These are phyloP conservation scores for Geococcyx californianus DNA, from an alignment of 2,113 vertebrate genomes.

Conservation along the genomic window DNA sequence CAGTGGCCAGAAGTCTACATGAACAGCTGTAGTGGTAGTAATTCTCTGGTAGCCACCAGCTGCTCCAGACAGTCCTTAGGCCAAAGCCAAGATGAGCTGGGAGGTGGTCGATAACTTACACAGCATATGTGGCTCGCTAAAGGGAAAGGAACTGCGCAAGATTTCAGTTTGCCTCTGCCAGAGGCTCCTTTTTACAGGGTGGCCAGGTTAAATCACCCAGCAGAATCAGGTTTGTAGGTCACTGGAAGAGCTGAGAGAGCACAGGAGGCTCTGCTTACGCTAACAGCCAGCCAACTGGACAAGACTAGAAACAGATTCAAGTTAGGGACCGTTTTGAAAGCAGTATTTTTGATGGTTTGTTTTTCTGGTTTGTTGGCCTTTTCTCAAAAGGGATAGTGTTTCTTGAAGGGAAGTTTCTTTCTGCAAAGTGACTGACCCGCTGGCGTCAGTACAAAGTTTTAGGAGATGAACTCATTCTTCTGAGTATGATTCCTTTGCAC, in stretches of 20 bases:
- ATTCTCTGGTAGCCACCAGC: background rate
- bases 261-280: background rate
- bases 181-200: background rate
- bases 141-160: background rate
- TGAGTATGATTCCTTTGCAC: background rate
- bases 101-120: too few species aligned
- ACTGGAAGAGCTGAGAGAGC: background rate
- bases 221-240: conserved; percentile 23
- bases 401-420: conserved; percentile 67
- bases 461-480: conserved; percentile 68
- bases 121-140: background rate
- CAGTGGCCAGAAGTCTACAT: background rate
- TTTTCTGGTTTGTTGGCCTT: conserved; percentile 61
- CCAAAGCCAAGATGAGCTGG: background rate
- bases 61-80: background rate
- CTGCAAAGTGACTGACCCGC: conserved; percentile 38
- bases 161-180: background rate
- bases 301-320: background rate
- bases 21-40: background rate
- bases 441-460: conserved; percentile 65
- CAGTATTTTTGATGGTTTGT: conserved; percentile 57
- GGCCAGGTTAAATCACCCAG: background rate
- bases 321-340: background rate
- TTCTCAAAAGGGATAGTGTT: conserved; percentile 64
- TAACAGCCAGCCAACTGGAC: background rate